Evolutionary conservation across 2,113 vertebrate genomes (phyloP).

Genomic region (Dipodomys merriami): DNA sequence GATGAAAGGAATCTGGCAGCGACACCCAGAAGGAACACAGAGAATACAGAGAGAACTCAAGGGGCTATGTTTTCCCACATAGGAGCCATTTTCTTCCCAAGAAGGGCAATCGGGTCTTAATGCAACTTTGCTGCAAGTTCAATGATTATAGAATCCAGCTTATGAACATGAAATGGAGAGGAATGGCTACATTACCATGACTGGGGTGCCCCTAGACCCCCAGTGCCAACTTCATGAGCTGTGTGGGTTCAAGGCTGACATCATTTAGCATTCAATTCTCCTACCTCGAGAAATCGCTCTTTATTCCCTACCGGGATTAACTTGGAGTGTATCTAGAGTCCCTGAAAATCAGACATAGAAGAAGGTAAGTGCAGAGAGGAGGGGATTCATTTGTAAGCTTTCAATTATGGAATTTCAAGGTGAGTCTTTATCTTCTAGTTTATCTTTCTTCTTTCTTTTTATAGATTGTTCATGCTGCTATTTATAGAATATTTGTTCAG

Average conservation of each 20-base stretch:
- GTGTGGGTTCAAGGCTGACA: background rate
- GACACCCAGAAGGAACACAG: background rate
- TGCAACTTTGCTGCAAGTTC: background rate
- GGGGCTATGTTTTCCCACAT: background rate
- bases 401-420: background rate
- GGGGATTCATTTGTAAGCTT: background rate
- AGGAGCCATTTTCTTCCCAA: background rate
- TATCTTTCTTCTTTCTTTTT: background rate
- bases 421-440: background rate
- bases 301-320: fast-evolving
- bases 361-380: background rate
- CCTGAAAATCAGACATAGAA: background rate
- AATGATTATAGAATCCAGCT: background rate
- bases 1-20: background rate
- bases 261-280: background rate
- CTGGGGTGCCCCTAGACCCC: too few species aligned
- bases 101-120: background rate
- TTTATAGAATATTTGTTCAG: background rate
- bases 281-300: background rate
- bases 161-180: background rate
- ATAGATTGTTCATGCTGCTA: fast-evolving
- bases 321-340: background rate
- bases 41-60: background rate
- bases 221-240: background rate
- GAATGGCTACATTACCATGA: background rate